Conservation (phyloP, 2,888 invertebrate genomes). For the Thelaira solivaga region DNA sequence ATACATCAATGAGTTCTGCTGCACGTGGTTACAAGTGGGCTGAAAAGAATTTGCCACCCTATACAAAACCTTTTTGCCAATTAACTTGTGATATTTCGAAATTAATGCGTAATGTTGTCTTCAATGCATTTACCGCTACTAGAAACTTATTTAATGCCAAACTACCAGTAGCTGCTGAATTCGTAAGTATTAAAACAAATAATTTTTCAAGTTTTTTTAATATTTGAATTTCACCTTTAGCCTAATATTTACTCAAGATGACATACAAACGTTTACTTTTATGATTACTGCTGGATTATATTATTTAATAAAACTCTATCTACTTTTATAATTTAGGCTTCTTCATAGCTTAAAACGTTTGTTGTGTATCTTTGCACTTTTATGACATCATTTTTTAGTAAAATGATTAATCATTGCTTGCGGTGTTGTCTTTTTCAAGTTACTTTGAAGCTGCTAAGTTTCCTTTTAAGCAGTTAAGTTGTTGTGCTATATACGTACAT, state of each 20-base stretch:
- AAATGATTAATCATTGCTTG: neutral
- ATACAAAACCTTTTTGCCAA: slow-evolving; percentile 82
- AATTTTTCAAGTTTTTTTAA: neutral
- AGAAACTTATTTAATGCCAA: slow-evolving; percentile 79
- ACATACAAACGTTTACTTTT: too few species aligned
- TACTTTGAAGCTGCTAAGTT: too few species aligned
- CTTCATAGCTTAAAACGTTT: slow-evolving; percentile 7
- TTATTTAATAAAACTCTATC: too few species aligned
- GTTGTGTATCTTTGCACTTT: neutral
- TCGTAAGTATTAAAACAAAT: slow-evolving; percentile 80
- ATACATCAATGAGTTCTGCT: slow-evolving; percentile 80
- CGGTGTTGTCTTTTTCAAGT: neutral
- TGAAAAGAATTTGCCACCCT: slow-evolving; percentile 83
- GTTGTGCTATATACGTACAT: too few species aligned
- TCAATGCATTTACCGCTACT: slow-evolving; percentile 78
- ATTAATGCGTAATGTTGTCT: slow-evolving; percentile 78
- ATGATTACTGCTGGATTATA: too few species aligned
- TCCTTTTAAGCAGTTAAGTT: too few species aligned
- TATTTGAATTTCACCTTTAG: neutral
- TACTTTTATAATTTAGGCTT: too few species aligned
- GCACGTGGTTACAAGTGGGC: slow-evolving; percentile 83
- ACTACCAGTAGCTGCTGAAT: slow-evolving; percentile 78
- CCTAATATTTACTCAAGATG: too few species aligned
- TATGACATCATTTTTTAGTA: slow-evolving; percentile 31
- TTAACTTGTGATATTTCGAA: slow-evolving; percentile 80